Evolutionary conservation across 2,888 invertebrate genomes (phyloP).

Genomic region (Ramazzottius varieornatus): DNA sequence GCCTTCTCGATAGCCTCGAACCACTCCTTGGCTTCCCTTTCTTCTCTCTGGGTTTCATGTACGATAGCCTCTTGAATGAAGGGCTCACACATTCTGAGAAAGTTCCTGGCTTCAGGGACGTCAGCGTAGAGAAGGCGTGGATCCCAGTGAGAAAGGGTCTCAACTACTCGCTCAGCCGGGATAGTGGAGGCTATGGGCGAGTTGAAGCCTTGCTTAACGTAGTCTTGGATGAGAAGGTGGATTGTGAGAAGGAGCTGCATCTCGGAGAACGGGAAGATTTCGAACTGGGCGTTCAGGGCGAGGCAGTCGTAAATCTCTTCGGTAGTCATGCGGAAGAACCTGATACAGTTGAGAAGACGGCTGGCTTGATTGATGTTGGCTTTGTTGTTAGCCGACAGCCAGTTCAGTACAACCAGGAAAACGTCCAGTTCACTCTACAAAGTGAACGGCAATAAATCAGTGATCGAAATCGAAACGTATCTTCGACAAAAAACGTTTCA

Average conservation of each 20-base stretch:
- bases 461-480: too few relatives aligned
- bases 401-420: not conserved
- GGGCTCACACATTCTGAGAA: not conserved
- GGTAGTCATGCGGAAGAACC: constrained; percentile 3
- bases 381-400: not conserved
- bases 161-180: not conserved
- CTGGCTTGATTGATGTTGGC: not conserved
- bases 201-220: not conserved
- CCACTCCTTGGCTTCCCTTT: not conserved
- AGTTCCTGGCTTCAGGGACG: not conserved
- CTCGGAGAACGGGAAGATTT: not conserved
- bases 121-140: not conserved
- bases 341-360: not conserved
- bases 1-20: not conserved
- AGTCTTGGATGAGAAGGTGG: not conserved
- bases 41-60: not conserved
- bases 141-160: not conserved
- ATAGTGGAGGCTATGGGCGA: not conserved
- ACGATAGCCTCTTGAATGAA: not conserved
- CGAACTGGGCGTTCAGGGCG: not conserved
- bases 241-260: not conserved
- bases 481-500: not conserved
- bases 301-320: constrained; percentile 1
- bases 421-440: not conserved
- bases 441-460: not conserved